Evolutionary conservation across 1,140 invertebrate species (phyloP).

Genomic region (Drosophila pseudoananassae): DNA sequence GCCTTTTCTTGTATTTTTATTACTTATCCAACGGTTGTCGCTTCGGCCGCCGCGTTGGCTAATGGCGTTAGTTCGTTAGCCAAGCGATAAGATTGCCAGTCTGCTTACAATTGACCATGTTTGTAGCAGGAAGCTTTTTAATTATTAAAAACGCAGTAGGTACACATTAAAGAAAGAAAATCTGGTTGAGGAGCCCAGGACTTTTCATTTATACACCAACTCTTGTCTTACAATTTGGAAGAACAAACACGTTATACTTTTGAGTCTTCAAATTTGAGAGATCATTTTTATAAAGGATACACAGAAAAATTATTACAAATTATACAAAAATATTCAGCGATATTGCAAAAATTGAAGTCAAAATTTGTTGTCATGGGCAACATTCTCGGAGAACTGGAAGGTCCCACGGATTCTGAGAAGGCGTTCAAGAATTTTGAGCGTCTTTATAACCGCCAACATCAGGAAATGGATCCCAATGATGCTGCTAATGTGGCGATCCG

Average conservation of each 20-base stretch:
- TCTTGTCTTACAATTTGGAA: neutral
- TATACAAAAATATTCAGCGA: neutral
- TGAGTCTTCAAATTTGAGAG: too few relatives aligned
- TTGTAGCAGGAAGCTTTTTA: slow-evolving; percentile 44
- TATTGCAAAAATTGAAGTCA: neutral
- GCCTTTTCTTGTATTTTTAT: slow-evolving; percentile 55
- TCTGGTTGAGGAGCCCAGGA: neutral
- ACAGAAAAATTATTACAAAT: neutral
- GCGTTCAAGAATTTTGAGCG: slow-evolving; percentile 11
- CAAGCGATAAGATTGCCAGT: slow-evolving; percentile 65
- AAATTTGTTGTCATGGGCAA: slow-evolving; percentile 3
- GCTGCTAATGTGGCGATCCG: neutral
- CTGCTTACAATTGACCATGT: slow-evolving; percentile 27
- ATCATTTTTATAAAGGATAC: neutral
- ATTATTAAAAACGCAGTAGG: slow-evolving; percentile 25
- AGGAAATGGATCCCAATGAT: neutral
- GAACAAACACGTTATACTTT: neutral
- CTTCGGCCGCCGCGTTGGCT: slow-evolving; percentile 50
- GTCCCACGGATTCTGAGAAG: neutral
- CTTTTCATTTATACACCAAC: neutral
- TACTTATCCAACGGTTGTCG: slow-evolving; percentile 56
- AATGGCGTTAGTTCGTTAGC: slow-evolving; percentile 82
- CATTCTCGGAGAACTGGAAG: too few relatives aligned
- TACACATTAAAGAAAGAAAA: neutral
- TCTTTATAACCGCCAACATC: neutral